Conservation (phyloP, 30 jellyfish, hydroid and myxozoan species). For the Aurelia sp. region DNA sequence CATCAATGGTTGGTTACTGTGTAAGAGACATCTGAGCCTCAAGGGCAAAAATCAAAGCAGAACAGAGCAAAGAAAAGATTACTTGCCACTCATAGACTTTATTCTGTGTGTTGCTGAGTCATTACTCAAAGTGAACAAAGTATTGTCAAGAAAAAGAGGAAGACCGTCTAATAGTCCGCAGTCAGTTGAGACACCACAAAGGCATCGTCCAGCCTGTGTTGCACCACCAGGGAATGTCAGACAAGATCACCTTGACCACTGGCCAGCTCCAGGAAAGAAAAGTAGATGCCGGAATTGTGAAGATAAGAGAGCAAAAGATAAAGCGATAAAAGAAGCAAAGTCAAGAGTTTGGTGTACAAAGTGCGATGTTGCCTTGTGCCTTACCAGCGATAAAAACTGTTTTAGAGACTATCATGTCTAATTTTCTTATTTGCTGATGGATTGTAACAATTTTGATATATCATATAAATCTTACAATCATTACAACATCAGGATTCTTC, state of each 20-base stretch:
- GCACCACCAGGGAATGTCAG: slow-evolving; percentile 43
- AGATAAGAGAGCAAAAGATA: slow-evolving; percentile 38
- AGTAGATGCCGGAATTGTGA: slow-evolving; percentile 42
- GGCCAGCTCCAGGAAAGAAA: slow-evolving; percentile 59
- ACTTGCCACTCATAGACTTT: slow-evolving; percentile 23
- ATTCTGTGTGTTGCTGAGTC: slow-evolving; percentile 13
- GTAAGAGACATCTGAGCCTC: background rate
- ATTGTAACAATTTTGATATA: too few species aligned
- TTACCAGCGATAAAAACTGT: slow-evolving; percentile 49
- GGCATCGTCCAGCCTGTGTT: slow-evolving; percentile 47
- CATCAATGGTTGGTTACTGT: background rate
- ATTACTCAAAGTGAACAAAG: slow-evolving; percentile 13
- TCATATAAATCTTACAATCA: too few species aligned
- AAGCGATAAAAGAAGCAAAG: slow-evolving; percentile 24
- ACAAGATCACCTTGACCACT: slow-evolving; percentile 45
- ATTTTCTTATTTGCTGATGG: too few species aligned
- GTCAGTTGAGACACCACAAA: slow-evolving; percentile 4
- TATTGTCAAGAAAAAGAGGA: slow-evolving; percentile 26
- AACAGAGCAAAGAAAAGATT: background rate
- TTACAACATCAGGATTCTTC: too few species aligned
- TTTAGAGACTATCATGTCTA: slow-evolving; percentile 15
- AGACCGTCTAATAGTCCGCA: slow-evolving; percentile 25
- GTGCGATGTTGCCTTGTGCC: slow-evolving; percentile 38
- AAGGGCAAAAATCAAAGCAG: background rate
- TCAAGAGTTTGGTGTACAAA: slow-evolving; percentile 49